Base-by-base conservation (phyloP, 2,888 invertebrate species). In the Venustoraphidia nigricollis region DNA sequence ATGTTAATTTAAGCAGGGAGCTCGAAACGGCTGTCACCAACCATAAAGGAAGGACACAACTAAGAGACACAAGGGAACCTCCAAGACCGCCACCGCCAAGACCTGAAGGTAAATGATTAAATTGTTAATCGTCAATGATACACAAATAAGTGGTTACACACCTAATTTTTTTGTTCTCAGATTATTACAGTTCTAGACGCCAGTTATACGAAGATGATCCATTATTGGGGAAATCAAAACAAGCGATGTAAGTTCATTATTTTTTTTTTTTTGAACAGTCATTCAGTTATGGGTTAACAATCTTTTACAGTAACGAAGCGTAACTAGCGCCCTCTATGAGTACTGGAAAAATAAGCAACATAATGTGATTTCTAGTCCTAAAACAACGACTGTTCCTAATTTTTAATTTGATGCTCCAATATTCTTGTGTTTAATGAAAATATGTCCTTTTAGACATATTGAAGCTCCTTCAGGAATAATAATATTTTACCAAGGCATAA, bases 71-170 rank as follows among this genome's bases (percentile, higher is more conserved):
- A 14, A 60, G 62, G 34, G 81, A 82, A 47, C 89, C 90, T 17
- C 90, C 90, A 0, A 68, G 89, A 54, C 89, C 90, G 10, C 90
- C 91, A 4, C 89, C 90, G 4, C 91, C 90, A 0, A 75, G 89
- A 59, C 79, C 81, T 44, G 90, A 90, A 72, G 86, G 84, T 83
- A 67, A 51, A 40, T 44, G 41, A n/a, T 46, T 44, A n/a, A 13
- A 10, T 52, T 44, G 34, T 47, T 9, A 36, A 13, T 44, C 6
- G 10, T 52, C 39, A 13, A 37, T 9, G 10, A 35, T 27, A 51
- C 8, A 44, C n/a, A 36, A n/a, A 13, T 41, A 17, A 34, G 27
- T 37, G 34, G 41, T 13, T n/a, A 48, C 27, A 39, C 37, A 10
- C 13, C 42, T 34, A 44, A 39, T 46, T 51, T 46, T 51, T 56